Evolutionary conservation across 2,797 vertebrate species (phyloP).

Genomic region (Oryzias sinensis): DNA sequence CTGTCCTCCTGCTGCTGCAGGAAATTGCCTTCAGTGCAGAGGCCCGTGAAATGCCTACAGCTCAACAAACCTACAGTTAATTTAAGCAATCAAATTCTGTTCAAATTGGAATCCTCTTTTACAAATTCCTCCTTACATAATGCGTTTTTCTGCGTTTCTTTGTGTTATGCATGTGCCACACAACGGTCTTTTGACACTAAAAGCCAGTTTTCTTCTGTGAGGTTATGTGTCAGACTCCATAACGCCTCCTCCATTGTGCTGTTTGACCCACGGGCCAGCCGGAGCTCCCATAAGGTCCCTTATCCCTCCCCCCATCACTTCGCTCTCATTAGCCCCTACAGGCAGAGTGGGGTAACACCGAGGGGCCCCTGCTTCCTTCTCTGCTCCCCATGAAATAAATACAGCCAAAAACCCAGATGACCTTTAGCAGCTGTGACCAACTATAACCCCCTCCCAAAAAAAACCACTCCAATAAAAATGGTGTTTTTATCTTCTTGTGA

Average conservation of each 20-base stretch:
- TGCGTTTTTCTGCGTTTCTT: slow-evolving; percentile 22
- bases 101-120: not conserved
- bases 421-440: slow-evolving; percentile 13
- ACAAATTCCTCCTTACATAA: not conserved
- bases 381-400: slow-evolving; percentile 50
- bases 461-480: no score
- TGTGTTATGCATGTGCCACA: slow-evolving; percentile 50
- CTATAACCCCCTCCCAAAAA: not conserved
- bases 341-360: slow-evolving; percentile 57
- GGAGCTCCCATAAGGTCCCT: slow-evolving; percentile 68
- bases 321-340: slow-evolving; percentile 75
- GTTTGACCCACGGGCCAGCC: slow-evolving; percentile 70
- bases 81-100: slow-evolving; percentile 5
- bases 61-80: slow-evolving; percentile 56
- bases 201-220: slow-evolving; percentile 62
- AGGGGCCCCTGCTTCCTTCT: slow-evolving; percentile 50
- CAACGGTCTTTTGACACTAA: slow-evolving; percentile 56
- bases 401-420: slow-evolving; percentile 40
- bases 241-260: slow-evolving; percentile 73
- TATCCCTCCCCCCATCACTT: slow-evolving; percentile 70
- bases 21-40: slow-evolving; percentile 80
- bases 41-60: slow-evolving; percentile 65
- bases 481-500: no score
- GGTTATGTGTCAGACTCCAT: slow-evolving; percentile 66
- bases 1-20: slow-evolving; percentile 77